A percentile compares a stretch with the other conserved stretches of the same genome.
Evolutionary conservation across 2,797 vertebrate species (phyloP).

Genomic region (Alca torda): DNA sequence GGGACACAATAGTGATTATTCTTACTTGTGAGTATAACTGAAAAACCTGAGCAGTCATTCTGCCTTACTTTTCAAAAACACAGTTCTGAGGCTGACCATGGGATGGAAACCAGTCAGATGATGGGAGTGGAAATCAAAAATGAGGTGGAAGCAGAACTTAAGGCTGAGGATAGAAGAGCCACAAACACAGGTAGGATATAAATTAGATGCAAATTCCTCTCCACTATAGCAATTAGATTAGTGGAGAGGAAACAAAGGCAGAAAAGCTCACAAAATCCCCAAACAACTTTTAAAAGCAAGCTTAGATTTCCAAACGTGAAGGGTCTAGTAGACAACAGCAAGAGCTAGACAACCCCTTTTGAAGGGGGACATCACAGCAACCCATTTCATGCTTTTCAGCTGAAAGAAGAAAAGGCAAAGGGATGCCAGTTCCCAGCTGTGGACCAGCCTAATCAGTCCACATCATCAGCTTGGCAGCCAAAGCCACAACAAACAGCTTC

Average conservation of each 20-base stretch:
- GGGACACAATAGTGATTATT: neutral
- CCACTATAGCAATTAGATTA: neutral
- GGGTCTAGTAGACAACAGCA: neutral
- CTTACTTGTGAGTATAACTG: neutral
- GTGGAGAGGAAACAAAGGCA: neutral
- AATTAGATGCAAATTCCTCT: neutral
- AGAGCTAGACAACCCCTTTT: neutral
- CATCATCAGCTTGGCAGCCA: neutral
- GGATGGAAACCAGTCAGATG: neutral
- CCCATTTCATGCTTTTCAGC: neutral
- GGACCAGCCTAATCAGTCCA: neutral
- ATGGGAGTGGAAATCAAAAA: neutral
- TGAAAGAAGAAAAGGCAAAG: neutral
- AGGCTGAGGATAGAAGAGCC: neutral
- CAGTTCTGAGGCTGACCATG: neutral
- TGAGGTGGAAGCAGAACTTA: neutral
- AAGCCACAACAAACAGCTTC: neutral
- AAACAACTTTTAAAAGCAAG: neutral
- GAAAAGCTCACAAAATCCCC: neutral
- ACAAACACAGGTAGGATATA: neutral
- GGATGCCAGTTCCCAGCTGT: neutral
- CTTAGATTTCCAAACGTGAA: neutral
- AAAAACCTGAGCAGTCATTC: neutral
- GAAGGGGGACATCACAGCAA: neutral
- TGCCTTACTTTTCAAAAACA: neutral